phyloP scores from a whole-genome alignment of 1,140 invertebrate genomes.

The Teleogryllus occipitalis region DNA sequence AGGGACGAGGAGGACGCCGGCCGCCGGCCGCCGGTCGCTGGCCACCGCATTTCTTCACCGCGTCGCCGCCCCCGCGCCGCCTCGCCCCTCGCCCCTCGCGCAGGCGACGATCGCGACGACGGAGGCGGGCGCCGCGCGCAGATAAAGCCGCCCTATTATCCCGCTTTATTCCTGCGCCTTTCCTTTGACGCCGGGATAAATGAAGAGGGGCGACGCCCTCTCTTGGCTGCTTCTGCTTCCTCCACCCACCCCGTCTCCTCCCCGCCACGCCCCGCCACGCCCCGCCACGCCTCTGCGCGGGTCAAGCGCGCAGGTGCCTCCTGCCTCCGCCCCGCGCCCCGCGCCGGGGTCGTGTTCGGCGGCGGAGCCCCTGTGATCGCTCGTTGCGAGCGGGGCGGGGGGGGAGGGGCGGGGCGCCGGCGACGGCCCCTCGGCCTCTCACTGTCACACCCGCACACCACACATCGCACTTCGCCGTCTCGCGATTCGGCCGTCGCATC shows the following conservation, averaged over 20 bases:
- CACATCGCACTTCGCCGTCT: too few relatives aligned
- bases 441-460: too few relatives aligned
- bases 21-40: too few relatives aligned
- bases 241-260: neutral
- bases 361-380: too few relatives aligned
- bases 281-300: neutral
- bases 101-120: neutral
- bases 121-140: neutral
- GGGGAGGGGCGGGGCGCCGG: too few relatives aligned
- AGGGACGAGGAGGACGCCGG: too few relatives aligned
- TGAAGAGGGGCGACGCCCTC: conserved; percentile 11
- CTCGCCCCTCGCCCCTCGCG: neutral
- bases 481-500: too few relatives aligned
- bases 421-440: too few relatives aligned
- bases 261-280: neutral
- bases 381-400: too few relatives aligned
- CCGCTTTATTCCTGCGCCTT: conserved; percentile 20
- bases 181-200: conserved; percentile 19
- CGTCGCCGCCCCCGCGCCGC: neutral
- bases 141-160: conserved; percentile 25
- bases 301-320: neutral
- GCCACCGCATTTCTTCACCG: too few relatives aligned
- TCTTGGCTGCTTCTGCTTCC: neutral
- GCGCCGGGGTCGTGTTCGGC: too few relatives aligned
- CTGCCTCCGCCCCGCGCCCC: too few relatives aligned